Base-by-base conservation (phyloP, 2,888 invertebrate species). In the Trichogramma evanescens region DNA sequence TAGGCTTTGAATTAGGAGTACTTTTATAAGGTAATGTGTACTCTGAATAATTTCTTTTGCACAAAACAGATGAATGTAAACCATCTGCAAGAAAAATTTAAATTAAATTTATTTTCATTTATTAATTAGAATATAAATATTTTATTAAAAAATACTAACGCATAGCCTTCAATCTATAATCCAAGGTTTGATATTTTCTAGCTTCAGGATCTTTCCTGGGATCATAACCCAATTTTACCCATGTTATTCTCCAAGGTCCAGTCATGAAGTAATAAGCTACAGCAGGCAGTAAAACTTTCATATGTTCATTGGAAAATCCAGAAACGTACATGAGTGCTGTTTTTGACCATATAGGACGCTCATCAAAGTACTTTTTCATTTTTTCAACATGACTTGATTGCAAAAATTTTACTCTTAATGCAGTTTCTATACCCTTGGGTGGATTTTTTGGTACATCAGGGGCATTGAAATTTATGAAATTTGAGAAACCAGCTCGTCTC, bases 201-300 rank as follows among this genome's bases (percentile, higher is more conserved):
- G 95, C 84, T 2, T 80, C 80, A 4, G 89, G 87, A 65, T 93
- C 87, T 68, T 86, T 87, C 40, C 93, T 82, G 0, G 98, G 97
- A 80, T 99, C 95, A 73, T 93, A 97, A 0, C 96, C 96, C 71
- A 89, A 88, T 68, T 83, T 86, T 1, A 93, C 88, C 92, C 97
- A 99, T 74, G 92, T 84, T 56, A 88, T 85, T 66, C 95, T 83
- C 95, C 96, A 99, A 0, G 96, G 98, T 0, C 99, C 98, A 64
- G 86, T 89, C 57, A 84, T 82, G 77, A 90, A 92, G 74, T 93
- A 93, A 75, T 92, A 91, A 0, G 93, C 92, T 4, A 93, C 79
- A 40, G 88, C 85, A 0, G 97, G 95, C 61, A 96, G 80, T 9
- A 95, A 82, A 59, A 85, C 82, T 77, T 90, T 94, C 0, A 93